phyloP scores from a whole-genome alignment of 1,140 invertebrate species.

The Bombus superbus region DNA sequence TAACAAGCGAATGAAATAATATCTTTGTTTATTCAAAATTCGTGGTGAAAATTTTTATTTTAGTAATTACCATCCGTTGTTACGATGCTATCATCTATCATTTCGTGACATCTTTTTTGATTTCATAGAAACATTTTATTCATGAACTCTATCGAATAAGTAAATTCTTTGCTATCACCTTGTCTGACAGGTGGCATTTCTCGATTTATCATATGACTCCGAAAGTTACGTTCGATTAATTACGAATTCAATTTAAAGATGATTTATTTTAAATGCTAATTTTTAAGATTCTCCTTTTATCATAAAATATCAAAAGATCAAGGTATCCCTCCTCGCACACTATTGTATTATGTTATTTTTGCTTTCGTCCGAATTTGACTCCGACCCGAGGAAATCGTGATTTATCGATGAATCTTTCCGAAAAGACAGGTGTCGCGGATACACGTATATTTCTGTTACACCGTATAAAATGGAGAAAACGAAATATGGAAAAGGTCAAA shows the following conservation, averaged over 20 bases:
- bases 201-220: no score
- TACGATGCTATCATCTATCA: no score
- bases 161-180: neutral
- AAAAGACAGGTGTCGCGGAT: neutral
- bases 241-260: neutral
- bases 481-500: neutral
- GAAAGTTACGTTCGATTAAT: neutral
- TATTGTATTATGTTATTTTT: neutral
- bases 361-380: neutral
- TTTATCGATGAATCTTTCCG: neutral
- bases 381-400: neutral
- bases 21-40: no score
- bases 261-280: neutral
- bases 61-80: no score
- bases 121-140: neutral
- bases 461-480: no score
- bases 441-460: no score
- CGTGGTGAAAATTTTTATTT: no score
- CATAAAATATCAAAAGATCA: neutral
- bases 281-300: neutral
- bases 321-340: neutral
- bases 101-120: no score
- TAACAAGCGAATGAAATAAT: no score
- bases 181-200: no score
- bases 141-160: no score